A percentile compares a stretch with the other conserved stretches of the same genome.
Evolutionary conservation across 2,888 invertebrate genomes (phyloP).

Genomic region (Geophilus truncorum): DNA sequence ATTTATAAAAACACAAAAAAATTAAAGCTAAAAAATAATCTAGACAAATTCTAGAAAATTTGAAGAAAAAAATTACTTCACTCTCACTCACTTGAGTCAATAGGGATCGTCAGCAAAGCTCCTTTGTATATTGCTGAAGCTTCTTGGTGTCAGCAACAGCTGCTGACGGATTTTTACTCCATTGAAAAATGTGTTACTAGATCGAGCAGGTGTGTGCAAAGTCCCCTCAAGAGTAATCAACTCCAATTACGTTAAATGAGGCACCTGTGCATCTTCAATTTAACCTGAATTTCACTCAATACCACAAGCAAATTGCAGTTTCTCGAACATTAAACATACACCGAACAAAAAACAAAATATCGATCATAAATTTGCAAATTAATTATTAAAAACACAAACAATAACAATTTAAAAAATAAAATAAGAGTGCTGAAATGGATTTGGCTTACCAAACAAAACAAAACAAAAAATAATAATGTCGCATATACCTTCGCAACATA

Average conservation of each 20-base stretch:
- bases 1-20: too few species aligned
- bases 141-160: conserved; percentile 3
- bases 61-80: neutral
- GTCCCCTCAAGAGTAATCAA: conserved; percentile 7
- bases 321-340: too few species aligned
- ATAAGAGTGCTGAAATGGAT: too few species aligned
- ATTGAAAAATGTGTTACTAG: conserved; percentile 18
- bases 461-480: too few species aligned
- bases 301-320: neutral
- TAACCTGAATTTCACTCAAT: neutral
- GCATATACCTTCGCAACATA: too few species aligned
- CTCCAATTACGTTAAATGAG: neutral
- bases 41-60: neutral
- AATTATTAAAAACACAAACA: too few species aligned
- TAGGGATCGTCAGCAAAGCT: neutral
- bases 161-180: neutral
- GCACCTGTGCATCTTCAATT: neutral
- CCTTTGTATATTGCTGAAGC: neutral
- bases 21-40: neutral
- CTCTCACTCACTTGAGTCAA: neutral
- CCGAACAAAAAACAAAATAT: too few species aligned
- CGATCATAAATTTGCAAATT: too few species aligned
- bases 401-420: too few species aligned
- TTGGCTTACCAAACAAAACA: too few species aligned
- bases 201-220: conserved; percentile 2